Evolutionary conservation across 2,888 invertebrate species (phyloP), one percentile per base, ranked within the genome.

Genomic region (Heteromyza rotundicornis): DNA sequence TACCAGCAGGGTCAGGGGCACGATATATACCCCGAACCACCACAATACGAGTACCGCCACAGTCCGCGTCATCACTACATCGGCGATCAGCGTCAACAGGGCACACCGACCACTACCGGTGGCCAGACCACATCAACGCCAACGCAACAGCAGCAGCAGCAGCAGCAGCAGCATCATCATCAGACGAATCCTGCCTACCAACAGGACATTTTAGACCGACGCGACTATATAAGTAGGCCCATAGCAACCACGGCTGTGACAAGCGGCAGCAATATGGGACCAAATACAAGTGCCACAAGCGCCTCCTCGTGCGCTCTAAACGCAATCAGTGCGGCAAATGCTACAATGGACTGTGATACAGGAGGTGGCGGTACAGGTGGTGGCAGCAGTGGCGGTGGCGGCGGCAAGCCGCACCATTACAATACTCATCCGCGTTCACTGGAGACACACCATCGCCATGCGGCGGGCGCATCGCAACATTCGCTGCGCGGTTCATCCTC

Each of bases 161-260:
- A 59, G 59, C 68, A 64, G 56, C 77, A 72, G 60, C 72, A 68
- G 44, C 70, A 70, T 57, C 67, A 64, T 47, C 75, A 76, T 62
- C 70, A 70, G 73, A 77, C 76, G 73, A 79, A 71, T 76, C 77
- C 76, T 71, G 79, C 62, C 59, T 80, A 80, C 78, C 78, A 76
- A 76, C 81, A 81, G 75, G 81, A 81, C 72, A 81, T 80, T 75
- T 81, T 79, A 75, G 81, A 81, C 72, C 81, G 80, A 75, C 82
- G 82, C 72, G 81, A 81, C 64, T 81, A 79, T 72, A 81, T 77
- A 75, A 81, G 68, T 70, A 71, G 77, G 57, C 69, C 74, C 22
- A 71, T 75, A 14, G 73, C 79, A 63, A 77, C 78, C 55, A 75
- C 75, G 57, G 73, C 75, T 62, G 75, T 77, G 47, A 71, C 67